Conservation (phyloP, 1,140 invertebrate genomes). For the Caerostris extrusa region DNA sequence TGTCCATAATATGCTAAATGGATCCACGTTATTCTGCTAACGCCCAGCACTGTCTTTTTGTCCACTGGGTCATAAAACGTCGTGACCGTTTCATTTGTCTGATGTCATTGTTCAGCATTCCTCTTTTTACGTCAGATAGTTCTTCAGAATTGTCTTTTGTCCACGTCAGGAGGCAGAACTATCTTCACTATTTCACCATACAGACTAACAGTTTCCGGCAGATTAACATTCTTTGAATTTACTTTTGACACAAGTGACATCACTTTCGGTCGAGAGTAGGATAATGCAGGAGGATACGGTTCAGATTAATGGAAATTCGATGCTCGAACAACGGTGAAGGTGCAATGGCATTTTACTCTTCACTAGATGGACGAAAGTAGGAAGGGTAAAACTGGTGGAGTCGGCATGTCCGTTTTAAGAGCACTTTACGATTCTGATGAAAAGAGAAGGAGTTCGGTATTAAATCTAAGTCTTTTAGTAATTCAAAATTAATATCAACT, state of each 20-base stretch:
- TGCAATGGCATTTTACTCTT: conserved; percentile 13
- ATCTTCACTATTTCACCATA: not conserved
- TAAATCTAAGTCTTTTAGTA: not conserved
- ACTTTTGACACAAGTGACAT: not conserved
- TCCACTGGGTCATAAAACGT: conserved; percentile 61
- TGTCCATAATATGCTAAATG: conserved; percentile 74
- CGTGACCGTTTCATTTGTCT: conserved; percentile 60
- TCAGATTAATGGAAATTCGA: conserved; percentile 12
- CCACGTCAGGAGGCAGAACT: conserved; percentile 26
- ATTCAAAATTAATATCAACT: not conserved
- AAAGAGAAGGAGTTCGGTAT: not conserved
- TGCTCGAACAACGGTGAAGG: conserved; percentile 7
- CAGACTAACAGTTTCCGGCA: conserved; percentile 58
- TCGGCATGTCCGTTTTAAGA: not conserved
- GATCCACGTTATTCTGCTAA: conserved; percentile 59
- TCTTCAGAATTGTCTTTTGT: conserved; percentile 49
- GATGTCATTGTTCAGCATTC: conserved; percentile 69
- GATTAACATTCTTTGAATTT: conserved; percentile 74
- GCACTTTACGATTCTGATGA: not conserved
- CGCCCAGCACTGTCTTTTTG: conserved; percentile 68
- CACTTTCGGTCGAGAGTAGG: not conserved
- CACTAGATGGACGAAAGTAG: not conserved
- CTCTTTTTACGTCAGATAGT: conserved; percentile 33
- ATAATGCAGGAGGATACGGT: conserved; percentile 23
- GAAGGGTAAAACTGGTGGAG: not conserved